A percentile compares a stretch with the other conserved stretches of the same genome.
phyloP scores from a whole-genome alignment of 1,140 invertebrate genomes.

The Spodoptera frugiperda region DNA sequence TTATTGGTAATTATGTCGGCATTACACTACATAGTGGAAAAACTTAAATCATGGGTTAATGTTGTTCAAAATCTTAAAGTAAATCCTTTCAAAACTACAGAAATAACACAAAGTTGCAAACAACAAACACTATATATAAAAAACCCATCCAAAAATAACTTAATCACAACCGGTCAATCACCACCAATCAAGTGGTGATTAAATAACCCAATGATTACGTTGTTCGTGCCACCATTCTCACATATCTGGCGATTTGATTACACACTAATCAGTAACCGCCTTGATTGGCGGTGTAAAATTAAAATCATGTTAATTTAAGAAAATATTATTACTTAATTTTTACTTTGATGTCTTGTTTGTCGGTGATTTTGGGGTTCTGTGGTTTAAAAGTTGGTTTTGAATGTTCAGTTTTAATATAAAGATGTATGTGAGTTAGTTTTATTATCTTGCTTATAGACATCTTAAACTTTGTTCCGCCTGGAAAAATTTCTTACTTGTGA shows the following conservation, averaged over 20 bases:
- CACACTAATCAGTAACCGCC: slow-evolving; percentile 11
- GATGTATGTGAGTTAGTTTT: too few species aligned
- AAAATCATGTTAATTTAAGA: slow-evolving; percentile 36
- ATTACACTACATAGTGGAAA: too few species aligned
- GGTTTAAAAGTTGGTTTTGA: background rate
- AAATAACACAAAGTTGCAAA: background rate
- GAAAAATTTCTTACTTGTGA: too few species aligned
- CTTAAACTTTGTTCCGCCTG: too few species aligned
- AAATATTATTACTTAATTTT: slow-evolving; percentile 15
- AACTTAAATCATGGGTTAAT: too few species aligned
- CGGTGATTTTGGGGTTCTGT: background rate
- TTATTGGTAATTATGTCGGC: too few species aligned
- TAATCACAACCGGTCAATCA: slow-evolving; percentile 29
- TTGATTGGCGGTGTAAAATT: slow-evolving; percentile 37
- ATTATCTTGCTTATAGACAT: too few species aligned
- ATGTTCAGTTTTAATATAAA: too few species aligned
- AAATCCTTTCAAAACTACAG: too few species aligned
- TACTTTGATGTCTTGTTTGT: slow-evolving; percentile 9
- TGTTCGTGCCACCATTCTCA: slow-evolving; percentile 31
- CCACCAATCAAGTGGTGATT: slow-evolving; percentile 2
- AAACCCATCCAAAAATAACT: slow-evolving; percentile 22
- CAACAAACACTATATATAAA: background rate
- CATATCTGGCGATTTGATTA: slow-evolving; percentile 27
- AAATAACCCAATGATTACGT: slow-evolving; percentile 28
- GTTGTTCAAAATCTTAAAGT: too few species aligned